Conservation (phyloP, 2,797 vertebrate genomes). For the Odontamblyopus lacepedii region DNA sequence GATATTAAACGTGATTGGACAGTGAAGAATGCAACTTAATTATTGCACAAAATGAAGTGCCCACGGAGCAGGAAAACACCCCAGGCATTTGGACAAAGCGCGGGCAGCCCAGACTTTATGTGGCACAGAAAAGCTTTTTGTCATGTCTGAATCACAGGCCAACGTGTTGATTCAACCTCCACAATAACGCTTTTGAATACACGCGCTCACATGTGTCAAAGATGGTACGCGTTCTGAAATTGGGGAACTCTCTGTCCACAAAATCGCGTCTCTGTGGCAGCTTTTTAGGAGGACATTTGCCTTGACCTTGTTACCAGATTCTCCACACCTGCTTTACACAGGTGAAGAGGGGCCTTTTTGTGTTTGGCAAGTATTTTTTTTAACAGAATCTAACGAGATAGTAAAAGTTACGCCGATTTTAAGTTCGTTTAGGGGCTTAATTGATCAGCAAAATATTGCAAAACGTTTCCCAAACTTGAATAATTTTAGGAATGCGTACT, state of each 20-base stretch:
- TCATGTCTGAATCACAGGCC: slow-evolving; percentile 1
- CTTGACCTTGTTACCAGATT: background rate
- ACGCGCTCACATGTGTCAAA: background rate
- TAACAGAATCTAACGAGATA: background rate
- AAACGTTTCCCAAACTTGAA: background rate
- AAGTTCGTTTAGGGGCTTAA: background rate
- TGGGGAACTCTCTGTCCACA: background rate
- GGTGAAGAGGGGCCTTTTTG: background rate
- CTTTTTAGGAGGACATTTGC: background rate
- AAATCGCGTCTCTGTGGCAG: background rate
- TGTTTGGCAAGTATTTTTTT: background rate
- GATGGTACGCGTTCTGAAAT: background rate
- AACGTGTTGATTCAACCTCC: slow-evolving; percentile 6
- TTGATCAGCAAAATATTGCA: too few relatives aligned
- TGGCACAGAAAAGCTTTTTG: background rate
- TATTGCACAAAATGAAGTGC: background rate
- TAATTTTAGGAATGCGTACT: background rate
- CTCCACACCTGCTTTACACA: background rate
- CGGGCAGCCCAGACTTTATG: background rate
- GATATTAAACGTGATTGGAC: background rate
- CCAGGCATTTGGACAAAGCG: slow-evolving; percentile 1
- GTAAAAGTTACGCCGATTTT: background rate
- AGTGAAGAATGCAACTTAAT: slow-evolving; percentile 7
- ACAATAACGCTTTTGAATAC: background rate
- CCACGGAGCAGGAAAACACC: background rate